phyloP scores from a whole-genome alignment of 1,140 invertebrate species.

The Rhyacophila brunnea region DNA sequence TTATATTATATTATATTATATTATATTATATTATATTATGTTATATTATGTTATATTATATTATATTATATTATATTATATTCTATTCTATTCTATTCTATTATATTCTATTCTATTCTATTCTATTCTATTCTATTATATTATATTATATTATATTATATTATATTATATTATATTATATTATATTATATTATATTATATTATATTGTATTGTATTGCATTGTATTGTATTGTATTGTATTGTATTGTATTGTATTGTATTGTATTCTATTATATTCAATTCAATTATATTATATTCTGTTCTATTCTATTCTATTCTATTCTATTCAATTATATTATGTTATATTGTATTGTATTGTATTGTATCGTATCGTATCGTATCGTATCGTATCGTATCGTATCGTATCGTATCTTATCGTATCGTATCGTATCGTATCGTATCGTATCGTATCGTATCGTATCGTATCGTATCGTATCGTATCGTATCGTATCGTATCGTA shows the following conservation, averaged over 20 bases:
- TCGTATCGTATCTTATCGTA: slow-evolving; percentile 11
- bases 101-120: no score
- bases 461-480: slow-evolving; percentile 27
- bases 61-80: not conserved
- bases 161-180: not conserved
- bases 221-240: not conserved
- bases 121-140: no score
- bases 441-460: slow-evolving; percentile 22
- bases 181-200: no score
- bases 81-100: no score
- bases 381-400: slow-evolving; percentile 7
- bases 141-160: not conserved
- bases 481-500: slow-evolving; percentile 15
- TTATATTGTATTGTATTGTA: not conserved
- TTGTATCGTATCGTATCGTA: slow-evolving; percentile 2
- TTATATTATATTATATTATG: no score
- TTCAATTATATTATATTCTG: not conserved
- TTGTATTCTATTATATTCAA: not conserved
- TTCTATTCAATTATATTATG: no score
- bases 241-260: slow-evolving; percentile 1
- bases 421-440: slow-evolving; percentile 17
- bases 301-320: no score
- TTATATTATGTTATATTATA: no score
- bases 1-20: no score
- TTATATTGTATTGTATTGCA: not conserved